Evolutionary conservation across 2,797 vertebrate species (phyloP), one percentile per base, ranked within the genome.

Genomic region (Ammospiza maritima): DNA sequence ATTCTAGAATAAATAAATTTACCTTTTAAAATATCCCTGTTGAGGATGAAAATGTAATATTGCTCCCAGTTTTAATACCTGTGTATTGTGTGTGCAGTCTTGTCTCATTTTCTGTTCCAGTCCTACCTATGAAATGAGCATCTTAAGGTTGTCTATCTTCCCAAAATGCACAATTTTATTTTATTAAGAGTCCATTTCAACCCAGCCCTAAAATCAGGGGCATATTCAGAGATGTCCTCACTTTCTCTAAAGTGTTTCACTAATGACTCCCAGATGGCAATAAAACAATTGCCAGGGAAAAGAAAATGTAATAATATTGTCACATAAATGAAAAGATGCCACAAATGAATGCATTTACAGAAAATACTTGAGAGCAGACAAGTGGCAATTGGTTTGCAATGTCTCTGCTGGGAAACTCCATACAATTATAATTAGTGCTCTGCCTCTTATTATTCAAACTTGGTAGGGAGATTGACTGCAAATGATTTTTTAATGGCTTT

Each of bases 401-500:
- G 53, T 69, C 87, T 96, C 95, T 96, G 92, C 81, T 93, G 93
- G 96, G 93, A 94, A 95, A 94, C 88, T 92, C 77, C 72, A 84
- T 32, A 73, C 92, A 92, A 94, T 94, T 90, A 88, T 88, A 96
- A 95, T 96, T 95, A 92, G 85, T 86, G 74, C 61, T 95, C 85
- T 94, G 88, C 56, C 85, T 92, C 91, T 93, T 97, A 90, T 95
- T 96, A 96, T 94, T 94, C 89, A 90, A 90, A 91, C 90, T 94
- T 95, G 70, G 76, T 96, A 93, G 61, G 29, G 65, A 95, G 93
- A 96, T 92, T 74, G 94, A 96, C 92, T 94, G 93, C 85, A 94
- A 96, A 96, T 95, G 87, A 84, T 92, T 84, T 95, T 95, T 96
- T 96, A 96, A 96, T 92, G 80, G 83, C 72, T 94, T 84, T 96